Evolutionary conservation across 2,888 invertebrate species (phyloP).

Genomic region (Rhagium mordax): DNA sequence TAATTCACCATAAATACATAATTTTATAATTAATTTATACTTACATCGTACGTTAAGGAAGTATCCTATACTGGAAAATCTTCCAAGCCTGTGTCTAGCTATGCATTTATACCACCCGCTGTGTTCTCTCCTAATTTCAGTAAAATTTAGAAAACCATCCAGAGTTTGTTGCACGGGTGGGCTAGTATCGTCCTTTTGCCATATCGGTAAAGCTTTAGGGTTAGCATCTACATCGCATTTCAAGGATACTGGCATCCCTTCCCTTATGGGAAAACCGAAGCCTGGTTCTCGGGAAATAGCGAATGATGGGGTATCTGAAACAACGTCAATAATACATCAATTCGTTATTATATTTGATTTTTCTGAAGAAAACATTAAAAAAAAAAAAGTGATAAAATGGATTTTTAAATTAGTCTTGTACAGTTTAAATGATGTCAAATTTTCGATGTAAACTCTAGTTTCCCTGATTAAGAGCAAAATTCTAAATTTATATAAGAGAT

Average conservation of each 20-base stretch:
- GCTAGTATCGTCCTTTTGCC: slow-evolving; percentile 77
- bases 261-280: slow-evolving; percentile 89
- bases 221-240: slow-evolving; percentile 96
- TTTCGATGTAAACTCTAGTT: too few species aligned
- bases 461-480: too few species aligned
- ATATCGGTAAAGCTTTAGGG: slow-evolving; percentile 87
- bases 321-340: slow-evolving; percentile 25
- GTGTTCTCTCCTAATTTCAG: slow-evolving; percentile 83
- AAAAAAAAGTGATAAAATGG: too few species aligned
- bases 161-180: slow-evolving; percentile 78
- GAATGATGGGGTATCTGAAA: slow-evolving; percentile 91
- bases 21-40: slow-evolving; percentile 68
- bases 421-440: too few species aligned
- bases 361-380: too few species aligned
- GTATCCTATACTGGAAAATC: slow-evolving; percentile 92
- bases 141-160: slow-evolving; percentile 89
- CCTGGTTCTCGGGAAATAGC: slow-evolving; percentile 94
- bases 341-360: too few species aligned
- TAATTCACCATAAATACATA: too few species aligned
- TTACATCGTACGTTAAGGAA: slow-evolving; percentile 91
- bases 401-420: too few species aligned
- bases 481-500: too few species aligned
- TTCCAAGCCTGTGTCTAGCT: slow-evolving; percentile 85
- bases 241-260: slow-evolving; percentile 90
- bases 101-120: slow-evolving; percentile 96